Evolutionary conservation across 30 jellyfish, hydroid and myxozoan genomes (phyloP).

Genomic region (Hydra vulgaris): DNA sequence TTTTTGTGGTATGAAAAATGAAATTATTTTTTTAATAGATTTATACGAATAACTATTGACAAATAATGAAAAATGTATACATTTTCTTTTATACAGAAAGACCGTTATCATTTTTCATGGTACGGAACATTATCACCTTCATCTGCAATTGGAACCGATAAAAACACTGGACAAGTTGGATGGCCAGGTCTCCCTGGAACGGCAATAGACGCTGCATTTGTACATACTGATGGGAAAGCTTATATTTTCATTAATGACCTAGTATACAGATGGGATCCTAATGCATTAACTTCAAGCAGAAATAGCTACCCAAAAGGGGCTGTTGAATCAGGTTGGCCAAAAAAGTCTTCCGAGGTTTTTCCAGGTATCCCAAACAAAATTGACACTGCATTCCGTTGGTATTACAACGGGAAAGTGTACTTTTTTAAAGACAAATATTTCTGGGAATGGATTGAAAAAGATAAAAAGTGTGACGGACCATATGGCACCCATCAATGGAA

Average conservation of each 20-base stretch:
- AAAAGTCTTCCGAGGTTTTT: constrained; percentile 23
- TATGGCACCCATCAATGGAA: constrained; percentile 25
- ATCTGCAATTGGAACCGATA: not conserved
- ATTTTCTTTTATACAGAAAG: not conserved
- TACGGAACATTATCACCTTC: not conserved
- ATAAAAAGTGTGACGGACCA: constrained; percentile 18
- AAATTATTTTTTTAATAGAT: too few relatives aligned
- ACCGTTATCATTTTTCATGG: not conserved
- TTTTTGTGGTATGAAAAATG: constrained; percentile 2
- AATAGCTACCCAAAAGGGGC: constrained; percentile 20
- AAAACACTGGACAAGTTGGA: constrained; percentile 10
- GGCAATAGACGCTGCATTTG: constrained; percentile 27
- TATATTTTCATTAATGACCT: constrained; percentile 13
- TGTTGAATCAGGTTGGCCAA: constrained; percentile 32
- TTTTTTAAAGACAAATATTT: constrained; percentile 23
- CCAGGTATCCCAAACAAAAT: constrained; percentile 37
- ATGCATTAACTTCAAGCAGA: constrained; percentile 7
- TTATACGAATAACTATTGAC: too few relatives aligned
- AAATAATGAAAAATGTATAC: not conserved
- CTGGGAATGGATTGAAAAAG: constrained; percentile 14
- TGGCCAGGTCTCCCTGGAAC: constrained; percentile 31
- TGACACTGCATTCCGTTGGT: constrained; percentile 37
- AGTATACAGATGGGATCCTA: constrained; percentile 25
- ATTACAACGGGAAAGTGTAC: constrained; percentile 22
- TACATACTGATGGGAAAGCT: constrained; percentile 17